phyloP scores from a whole-genome alignment of 2,888 invertebrate species.

The Lymantria monacha region DNA sequence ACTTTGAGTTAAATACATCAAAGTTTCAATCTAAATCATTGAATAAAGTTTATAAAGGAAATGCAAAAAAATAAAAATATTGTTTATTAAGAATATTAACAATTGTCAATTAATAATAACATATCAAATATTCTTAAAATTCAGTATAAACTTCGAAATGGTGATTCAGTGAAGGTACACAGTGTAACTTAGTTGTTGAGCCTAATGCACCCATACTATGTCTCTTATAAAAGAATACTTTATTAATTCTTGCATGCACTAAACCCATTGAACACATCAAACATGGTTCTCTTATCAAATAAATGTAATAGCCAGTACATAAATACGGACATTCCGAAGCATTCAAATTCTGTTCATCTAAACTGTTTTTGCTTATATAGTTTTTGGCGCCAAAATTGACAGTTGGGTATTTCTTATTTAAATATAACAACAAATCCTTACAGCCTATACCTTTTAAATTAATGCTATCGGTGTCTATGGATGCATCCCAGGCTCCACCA shows the following conservation, averaged over 20 bases:
- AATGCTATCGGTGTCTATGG: slow-evolving; percentile 9
- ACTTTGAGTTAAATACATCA: too few species aligned
- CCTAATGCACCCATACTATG: slow-evolving; percentile 86
- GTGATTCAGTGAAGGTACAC: slow-evolving; percentile 92
- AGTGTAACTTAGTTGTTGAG: slow-evolving; percentile 88
- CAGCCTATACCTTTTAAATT: slow-evolving; percentile 60
- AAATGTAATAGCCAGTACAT: slow-evolving; percentile 94
- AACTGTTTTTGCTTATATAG: slow-evolving; percentile 53
- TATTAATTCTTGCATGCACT: slow-evolving; percentile 92
- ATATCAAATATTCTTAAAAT: slow-evolving; percentile 55
- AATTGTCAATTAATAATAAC: background rate
- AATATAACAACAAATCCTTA: slow-evolving; percentile 49
- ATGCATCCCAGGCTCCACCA: slow-evolving; percentile 85
- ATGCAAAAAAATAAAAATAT: too few species aligned
- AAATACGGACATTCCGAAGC: slow-evolving; percentile 85
- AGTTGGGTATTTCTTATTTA: slow-evolving; percentile 53
- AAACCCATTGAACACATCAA: slow-evolving; percentile 98
- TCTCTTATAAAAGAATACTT: slow-evolving; percentile 88
- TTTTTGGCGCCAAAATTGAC: slow-evolving; percentile 74
- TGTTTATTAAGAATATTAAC: too few species aligned
- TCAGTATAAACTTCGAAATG: slow-evolving; percentile 93
- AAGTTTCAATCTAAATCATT: too few species aligned
- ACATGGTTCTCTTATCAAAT: slow-evolving; percentile 93
- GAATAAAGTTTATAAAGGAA: too few species aligned
- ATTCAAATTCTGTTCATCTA: slow-evolving; percentile 25